Evolutionary conservation across 2,888 invertebrate genomes (phyloP).

Genomic region (Stenchaetothrips biformis): DNA sequence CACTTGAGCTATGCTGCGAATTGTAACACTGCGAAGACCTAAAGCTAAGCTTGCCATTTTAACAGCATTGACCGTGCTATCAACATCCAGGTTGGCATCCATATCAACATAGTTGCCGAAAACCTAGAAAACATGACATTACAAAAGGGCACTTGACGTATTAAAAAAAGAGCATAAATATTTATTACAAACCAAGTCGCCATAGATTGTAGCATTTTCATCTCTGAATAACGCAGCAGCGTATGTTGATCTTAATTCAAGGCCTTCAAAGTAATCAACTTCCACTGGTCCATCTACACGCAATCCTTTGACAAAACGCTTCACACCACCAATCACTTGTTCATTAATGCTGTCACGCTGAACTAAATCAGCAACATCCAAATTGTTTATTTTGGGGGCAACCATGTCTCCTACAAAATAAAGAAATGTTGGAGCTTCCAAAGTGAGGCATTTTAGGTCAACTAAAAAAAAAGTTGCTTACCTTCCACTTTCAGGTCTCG

Average conservation of each 20-base stretch:
- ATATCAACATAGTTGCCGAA: neutral
- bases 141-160: neutral
- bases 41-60: neutral
- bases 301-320: neutral
- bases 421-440: neutral
- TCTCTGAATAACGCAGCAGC: neutral
- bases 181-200: neutral
- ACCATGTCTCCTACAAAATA: neutral
- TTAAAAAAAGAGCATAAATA: neutral
- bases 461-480: neutral
- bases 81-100: neutral
- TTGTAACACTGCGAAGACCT: neutral
- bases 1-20: neutral
- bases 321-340: neutral
- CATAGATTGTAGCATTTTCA: constrained; percentile 1
- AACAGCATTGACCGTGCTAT: neutral
- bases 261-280: neutral
- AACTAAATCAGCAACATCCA: neutral
- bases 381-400: neutral
- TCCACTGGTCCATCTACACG: neutral
- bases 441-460: too few species aligned
- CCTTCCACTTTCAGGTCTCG: neutral
- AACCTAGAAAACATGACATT: neutral
- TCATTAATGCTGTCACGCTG: neutral
- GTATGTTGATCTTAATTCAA: neutral